Evolutionary conservation across 2,797 vertebrate genomes (phyloP), one percentile per base, ranked within the genome.

Genomic region (Hypotaenidia philippensis): DNA sequence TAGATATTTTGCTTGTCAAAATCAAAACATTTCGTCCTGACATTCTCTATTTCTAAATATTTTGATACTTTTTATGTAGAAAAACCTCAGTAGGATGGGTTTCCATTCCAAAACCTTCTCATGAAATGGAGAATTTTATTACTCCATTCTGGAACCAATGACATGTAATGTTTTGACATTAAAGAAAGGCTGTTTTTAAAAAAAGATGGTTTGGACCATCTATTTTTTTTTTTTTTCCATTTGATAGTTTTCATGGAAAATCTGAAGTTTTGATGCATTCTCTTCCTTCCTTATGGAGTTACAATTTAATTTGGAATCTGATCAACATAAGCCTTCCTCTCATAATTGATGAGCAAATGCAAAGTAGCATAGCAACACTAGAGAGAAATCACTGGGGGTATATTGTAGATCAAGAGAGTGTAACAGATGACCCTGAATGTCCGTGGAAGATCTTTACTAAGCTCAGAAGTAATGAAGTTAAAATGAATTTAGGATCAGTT

Each of bases 281-380:
- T 83, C 19, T 80, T 96, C 38, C 38, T 76, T 91, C 36, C 60
- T 40, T 50, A 65, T 9, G 83, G 81, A 91, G 59, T 95, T 92
- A 75, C 20, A 83, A 93, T 96, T 60, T 90, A 59, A 80, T 94
- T 61, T 75, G 36, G 18, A 95, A 92, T 72, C 47, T 82, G 36
- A 94, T 94, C 76, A 92, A 70, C 65, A 83, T 95, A 92, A 95
- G 87, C 40, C 55, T 94, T 96, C 60, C 26, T 75, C 27, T 96
- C 79, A 36, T 96, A 95, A 94, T 29, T 96, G 86, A 87, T 25
- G 59, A 95, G 56, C 21, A 94, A 84, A 92, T 70, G 34, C 22
- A 74, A 83, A 74, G n/a, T 36, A 85, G 23, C 7, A 16, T 38
- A 93, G 44, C 65, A 92, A 36, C 45, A 91, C 44, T 66, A 93